Evolutionary conservation across 2,888 invertebrate species (phyloP).

Genomic region (Drosophila maculinotata): DNA sequence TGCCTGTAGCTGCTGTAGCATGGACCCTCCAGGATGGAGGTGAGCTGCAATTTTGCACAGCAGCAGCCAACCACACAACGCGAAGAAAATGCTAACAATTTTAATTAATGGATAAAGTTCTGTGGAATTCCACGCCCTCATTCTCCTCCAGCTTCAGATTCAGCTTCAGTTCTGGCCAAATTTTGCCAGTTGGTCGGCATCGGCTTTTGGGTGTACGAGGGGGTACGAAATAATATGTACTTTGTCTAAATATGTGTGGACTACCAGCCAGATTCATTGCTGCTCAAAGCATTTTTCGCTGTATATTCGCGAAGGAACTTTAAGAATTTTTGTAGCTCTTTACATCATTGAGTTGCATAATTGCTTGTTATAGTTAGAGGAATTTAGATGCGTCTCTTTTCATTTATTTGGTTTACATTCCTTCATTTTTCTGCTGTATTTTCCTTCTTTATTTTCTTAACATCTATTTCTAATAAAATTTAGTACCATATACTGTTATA

Average conservation of each 20-base stretch:
- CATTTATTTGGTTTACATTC: no score
- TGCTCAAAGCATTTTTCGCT: slow-evolving; percentile 30
- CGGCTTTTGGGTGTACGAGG: slow-evolving; percentile 9
- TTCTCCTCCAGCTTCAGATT: not conserved
- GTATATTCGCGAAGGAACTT: slow-evolving; percentile 11
- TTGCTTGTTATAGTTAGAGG: not conserved
- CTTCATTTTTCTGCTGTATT: not conserved
- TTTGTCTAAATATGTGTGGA: slow-evolving; percentile 61
- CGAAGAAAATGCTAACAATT: slow-evolving; percentile 76
- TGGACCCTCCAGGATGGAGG: not conserved
- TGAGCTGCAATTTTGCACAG: slow-evolving; percentile 35
- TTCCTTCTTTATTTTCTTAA: not conserved
- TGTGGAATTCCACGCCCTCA: slow-evolving; percentile 59
- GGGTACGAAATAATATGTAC: slow-evolving; percentile 42
- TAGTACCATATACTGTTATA: no score
- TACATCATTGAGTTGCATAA: not conserved
- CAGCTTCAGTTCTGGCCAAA: not conserved
- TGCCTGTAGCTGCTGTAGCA: slow-evolving; percentile 12
- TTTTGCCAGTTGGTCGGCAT: slow-evolving; percentile 19
- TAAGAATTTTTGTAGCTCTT: not conserved
- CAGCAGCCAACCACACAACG: slow-evolving; percentile 67
- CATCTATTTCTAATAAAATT: not conserved
- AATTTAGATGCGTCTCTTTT: not conserved
- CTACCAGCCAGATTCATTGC: slow-evolving; percentile 13
- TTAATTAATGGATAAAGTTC: slow-evolving; percentile 85